Base-by-base conservation (phyloP, 2,888 invertebrate species). In the Drosophila differens region DNA sequence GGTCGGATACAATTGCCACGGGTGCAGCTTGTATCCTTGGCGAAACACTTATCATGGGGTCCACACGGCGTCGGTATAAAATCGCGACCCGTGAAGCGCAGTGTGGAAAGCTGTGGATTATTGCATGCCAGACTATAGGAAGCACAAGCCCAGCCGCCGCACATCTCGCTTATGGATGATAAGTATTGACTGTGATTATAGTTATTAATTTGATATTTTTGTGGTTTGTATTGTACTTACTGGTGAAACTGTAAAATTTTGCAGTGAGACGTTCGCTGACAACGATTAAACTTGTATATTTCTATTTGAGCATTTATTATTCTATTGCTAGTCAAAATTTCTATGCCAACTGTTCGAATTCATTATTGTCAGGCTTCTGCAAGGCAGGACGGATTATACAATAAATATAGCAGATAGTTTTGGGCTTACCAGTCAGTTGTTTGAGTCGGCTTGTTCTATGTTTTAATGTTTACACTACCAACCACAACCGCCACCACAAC, bases 61-160 rank as follows among this genome's bases (percentile, higher is more conserved):
- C 85, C 90, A 39, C 85, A 85, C 0, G 79, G 83, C 2, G 88
- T 88, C 28, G 89, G 89, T 47, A 82, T 74, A 5, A 90, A 88
- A 22, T 79, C 75, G 0, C 85, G 59, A 1, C 90, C 90, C 0
- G 89, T 83, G 7, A 57, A 90, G 3, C 85, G 77, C 22, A 90
- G 3, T 0, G 86, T 88, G 54, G 89, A 88, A 22, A 90, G 59
- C 0, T 74, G 73, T 1, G 80, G 77, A 74, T 85, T 90, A 22
- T 74, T 80, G 58, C 80, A 76, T 3, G 85, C 89, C 58, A 90
- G 22, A 22, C 69, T 54, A n/a, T 77, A 85, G 0, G 89, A 85
- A 51, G 85, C 88, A 61, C 85, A 85, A 0, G 85, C 85, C 90
- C 85, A 90, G 59, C 85, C 90, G 25, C 89, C 85, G 62, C 85